Percentiles rank a stretch among this genome's conserved stretches.
phyloP scores from a whole-genome alignment of 2,113 vertebrate species.

The Passerina amoena region DNA sequence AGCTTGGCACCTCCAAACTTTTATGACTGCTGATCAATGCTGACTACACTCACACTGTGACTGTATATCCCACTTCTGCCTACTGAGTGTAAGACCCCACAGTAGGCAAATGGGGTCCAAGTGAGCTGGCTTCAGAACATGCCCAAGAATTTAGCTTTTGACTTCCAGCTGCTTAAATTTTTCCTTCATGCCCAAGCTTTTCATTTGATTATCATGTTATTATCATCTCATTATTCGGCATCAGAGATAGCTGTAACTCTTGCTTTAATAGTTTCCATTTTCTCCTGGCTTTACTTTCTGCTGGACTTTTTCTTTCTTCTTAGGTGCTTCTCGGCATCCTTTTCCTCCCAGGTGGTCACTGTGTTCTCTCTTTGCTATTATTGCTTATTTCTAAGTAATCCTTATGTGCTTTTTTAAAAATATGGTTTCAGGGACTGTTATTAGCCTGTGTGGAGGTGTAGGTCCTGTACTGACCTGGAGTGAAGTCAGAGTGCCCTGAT shows the following conservation, averaged over 20 bases:
- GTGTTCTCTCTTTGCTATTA: background rate
- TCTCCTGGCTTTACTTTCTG: background rate
- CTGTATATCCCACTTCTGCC: background rate
- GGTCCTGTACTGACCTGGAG: background rate
- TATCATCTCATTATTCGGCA: background rate
- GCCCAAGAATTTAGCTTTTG: background rate
- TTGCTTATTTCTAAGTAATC: background rate
- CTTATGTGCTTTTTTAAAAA: background rate
- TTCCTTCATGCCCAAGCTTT: background rate
- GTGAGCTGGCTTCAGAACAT: background rate
- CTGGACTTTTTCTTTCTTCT: background rate
- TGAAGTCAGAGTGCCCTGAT: fast-evolving
- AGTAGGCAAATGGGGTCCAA: background rate
- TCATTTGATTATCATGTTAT: background rate
- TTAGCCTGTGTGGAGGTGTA: background rate
- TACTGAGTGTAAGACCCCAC: background rate
- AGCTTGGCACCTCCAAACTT: background rate
- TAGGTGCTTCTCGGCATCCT: fast-evolving
- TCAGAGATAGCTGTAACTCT: background rate
- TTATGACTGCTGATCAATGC: background rate
- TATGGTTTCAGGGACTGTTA: background rate
- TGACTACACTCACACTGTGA: no score
- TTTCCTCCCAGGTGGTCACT: background rate
- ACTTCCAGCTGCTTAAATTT: background rate
- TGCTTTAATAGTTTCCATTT: background rate